phyloP scores from a whole-genome alignment of 1,140 invertebrate species.

The Leptopilina boulardi region DNA sequence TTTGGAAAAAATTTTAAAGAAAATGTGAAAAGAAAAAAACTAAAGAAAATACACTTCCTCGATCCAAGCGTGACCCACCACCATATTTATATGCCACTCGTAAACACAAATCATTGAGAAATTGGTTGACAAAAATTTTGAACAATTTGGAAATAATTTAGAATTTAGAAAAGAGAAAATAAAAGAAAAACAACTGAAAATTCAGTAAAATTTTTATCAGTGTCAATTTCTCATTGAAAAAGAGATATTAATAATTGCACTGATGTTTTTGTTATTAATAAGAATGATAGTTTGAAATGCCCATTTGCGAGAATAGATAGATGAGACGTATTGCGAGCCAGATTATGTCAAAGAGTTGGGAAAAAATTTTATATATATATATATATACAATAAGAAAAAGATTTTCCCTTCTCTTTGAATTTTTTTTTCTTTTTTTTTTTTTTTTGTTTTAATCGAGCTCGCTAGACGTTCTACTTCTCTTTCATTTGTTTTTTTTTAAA shows the following conservation, averaged over 20 bases:
- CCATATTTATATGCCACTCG: slow-evolving; percentile 62
- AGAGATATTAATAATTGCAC: slow-evolving; percentile 44
- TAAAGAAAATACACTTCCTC: slow-evolving; percentile 30
- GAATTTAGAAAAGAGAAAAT: neutral
- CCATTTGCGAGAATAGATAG: slow-evolving; percentile 54
- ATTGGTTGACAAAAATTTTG: neutral
- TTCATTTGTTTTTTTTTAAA: slow-evolving; percentile 37
- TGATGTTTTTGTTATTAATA: slow-evolving; percentile 51
- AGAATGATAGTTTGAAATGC: slow-evolving; percentile 55
- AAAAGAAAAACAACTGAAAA: neutral
- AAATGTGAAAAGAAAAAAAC: slow-evolving; percentile 1
- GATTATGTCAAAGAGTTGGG: slow-evolving; percentile 48
- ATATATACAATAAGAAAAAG: too few relatives aligned
- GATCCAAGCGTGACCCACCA: slow-evolving; percentile 73
- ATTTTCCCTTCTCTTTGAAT: neutral
- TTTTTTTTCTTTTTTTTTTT: slow-evolving; percentile 40
- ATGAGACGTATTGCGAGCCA: slow-evolving; percentile 52
- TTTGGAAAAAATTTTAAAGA: too few relatives aligned
- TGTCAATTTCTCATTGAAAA: slow-evolving; percentile 45
- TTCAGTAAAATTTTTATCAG: neutral
- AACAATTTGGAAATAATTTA: neutral
- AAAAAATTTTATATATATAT: neutral
- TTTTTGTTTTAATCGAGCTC: slow-evolving; percentile 39
- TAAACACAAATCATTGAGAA: slow-evolving; percentile 45
- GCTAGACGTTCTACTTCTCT: slow-evolving; percentile 33